Percentiles rank a stretch among this genome's conserved stretches.
Conservation (phyloP, 2,888 invertebrate genomes). For the Scrobipalpa atriplicella region DNA sequence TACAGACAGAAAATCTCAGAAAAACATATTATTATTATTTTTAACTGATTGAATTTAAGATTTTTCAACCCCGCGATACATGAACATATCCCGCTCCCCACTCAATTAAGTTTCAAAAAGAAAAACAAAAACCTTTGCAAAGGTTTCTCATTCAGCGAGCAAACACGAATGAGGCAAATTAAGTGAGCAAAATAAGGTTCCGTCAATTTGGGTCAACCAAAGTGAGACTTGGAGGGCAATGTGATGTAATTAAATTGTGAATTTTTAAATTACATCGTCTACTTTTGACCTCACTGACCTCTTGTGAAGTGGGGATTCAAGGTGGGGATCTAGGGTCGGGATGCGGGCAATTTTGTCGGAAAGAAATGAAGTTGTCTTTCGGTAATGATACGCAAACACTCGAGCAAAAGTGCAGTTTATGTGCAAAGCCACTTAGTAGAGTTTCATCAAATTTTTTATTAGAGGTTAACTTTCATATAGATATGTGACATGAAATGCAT, state of each 20-base stretch:
- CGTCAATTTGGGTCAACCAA: conserved; percentile 70
- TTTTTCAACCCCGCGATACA: neutral
- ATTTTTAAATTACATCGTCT: conserved; percentile 54
- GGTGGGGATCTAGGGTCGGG: conserved; percentile 25
- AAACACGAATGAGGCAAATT: conserved; percentile 78
- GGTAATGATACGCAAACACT: conserved; percentile 2
- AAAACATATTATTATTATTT: too few relatives aligned
- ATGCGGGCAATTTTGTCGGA: neutral
- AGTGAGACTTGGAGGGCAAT: conserved; percentile 54
- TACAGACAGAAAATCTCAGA: too few relatives aligned
- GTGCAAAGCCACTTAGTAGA: neutral
- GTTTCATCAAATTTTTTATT: too few relatives aligned
- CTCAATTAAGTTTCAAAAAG: conserved; percentile 71
- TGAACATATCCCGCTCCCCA: conserved; percentile 38
- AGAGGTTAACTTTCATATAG: too few relatives aligned
- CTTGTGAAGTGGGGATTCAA: conserved; percentile 44
- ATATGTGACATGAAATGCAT: too few relatives aligned
- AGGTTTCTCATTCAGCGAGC: conserved; percentile 68
- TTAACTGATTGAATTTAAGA: too few relatives aligned
- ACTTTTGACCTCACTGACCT: conserved; percentile 46
- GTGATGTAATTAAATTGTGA: conserved; percentile 71
- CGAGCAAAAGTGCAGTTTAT: neutral
- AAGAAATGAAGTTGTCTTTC: neutral
- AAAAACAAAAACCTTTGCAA: conserved; percentile 63
- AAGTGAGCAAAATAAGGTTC: conserved; percentile 77